Percentiles rank a stretch among this genome's conserved stretches.
Evolutionary conservation across 2,888 invertebrate genomes (phyloP).

Genomic region (Choreutis nemorana): DNA sequence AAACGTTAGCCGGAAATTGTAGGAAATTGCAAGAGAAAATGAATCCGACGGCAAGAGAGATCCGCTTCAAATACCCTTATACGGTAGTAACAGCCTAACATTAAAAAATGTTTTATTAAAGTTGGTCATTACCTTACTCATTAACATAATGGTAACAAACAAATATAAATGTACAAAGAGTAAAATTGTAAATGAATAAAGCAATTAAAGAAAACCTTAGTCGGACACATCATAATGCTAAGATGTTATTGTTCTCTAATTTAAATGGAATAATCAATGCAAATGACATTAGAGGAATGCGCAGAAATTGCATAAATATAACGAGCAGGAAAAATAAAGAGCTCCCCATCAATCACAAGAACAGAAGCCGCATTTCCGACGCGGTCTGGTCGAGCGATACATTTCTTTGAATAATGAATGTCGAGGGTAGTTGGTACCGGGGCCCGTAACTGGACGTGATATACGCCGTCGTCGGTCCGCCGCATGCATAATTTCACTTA

Average conservation of each 20-base stretch:
- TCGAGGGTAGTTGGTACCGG: constrained; percentile 50
- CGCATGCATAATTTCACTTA: constrained; percentile 67
- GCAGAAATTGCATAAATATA: constrained; percentile 19
- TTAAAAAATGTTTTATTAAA: too few relatives aligned
- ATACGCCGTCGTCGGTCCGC: constrained; percentile 65
- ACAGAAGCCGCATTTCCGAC: constrained; percentile 57
- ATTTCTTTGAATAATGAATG: constrained; percentile 68
- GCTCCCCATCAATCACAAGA: constrained; percentile 61
- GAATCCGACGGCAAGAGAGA: constrained; percentile 54
- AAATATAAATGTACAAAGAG: too few relatives aligned
- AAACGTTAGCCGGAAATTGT: constrained; percentile 61
- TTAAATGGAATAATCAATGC: too few relatives aligned
- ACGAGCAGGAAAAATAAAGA: constrained; percentile 51
- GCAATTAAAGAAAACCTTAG: too few relatives aligned
- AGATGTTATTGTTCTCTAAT: too few relatives aligned
- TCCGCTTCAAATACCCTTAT: too few relatives aligned
- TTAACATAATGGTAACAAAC: too few relatives aligned
- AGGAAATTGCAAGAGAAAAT: constrained; percentile 66
- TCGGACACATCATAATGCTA: too few relatives aligned
- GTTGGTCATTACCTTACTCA: too few relatives aligned
- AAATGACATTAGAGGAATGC: constrained; percentile 18
- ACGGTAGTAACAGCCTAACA: too few relatives aligned
- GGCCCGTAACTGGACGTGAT: constrained; percentile 66
- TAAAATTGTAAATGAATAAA: too few relatives aligned
- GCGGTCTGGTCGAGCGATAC: constrained; percentile 58